Percentiles rank a stretch among this genome's conserved stretches.
These are phyloP conservation scores for Parauchenoglanis punctatus DNA, from an alignment of 2,797 vertebrate species.

Conservation along the genomic window DNA sequence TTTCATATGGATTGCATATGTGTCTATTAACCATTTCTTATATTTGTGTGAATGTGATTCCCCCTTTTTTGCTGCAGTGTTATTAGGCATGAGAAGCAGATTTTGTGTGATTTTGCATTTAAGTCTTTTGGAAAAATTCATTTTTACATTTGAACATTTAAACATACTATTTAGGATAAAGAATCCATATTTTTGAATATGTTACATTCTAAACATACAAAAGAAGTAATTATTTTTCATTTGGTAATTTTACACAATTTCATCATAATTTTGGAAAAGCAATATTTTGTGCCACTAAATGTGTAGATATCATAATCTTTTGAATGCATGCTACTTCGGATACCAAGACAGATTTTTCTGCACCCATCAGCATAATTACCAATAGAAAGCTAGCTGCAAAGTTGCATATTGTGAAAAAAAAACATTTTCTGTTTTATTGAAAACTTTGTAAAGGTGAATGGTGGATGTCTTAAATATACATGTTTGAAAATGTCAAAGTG, in stretches of 20 bases:
- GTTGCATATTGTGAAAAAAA: background rate
- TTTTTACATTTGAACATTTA: background rate
- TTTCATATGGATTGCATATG: conserved; percentile 3
- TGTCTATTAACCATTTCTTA: background rate
- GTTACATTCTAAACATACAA: background rate
- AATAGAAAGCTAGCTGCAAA: background rate
- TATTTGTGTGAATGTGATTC: background rate
- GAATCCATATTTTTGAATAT: background rate
- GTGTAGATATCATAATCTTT: background rate
- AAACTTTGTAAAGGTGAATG: conserved; percentile 20
- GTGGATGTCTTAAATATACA: background rate
- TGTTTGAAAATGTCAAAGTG: background rate
- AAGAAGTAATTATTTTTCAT: background rate
- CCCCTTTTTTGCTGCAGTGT: conserved; percentile 4
- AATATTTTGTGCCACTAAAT: background rate
- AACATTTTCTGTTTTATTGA: background rate
- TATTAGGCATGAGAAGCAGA: conserved; percentile 2
- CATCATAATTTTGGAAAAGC: conserved; percentile 11
- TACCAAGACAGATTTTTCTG: background rate
- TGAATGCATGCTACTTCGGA: background rate
- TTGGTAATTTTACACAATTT: background rate
- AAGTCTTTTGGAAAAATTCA: background rate
- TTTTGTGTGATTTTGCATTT: background rate
- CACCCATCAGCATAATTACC: background rate
- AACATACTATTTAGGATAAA: background rate